A percentile compares a stretch with the other conserved stretches of the same genome.
phyloP scores from a whole-genome alignment of 2,113 vertebrate genomes.

The Hypanus sabinus region DNA sequence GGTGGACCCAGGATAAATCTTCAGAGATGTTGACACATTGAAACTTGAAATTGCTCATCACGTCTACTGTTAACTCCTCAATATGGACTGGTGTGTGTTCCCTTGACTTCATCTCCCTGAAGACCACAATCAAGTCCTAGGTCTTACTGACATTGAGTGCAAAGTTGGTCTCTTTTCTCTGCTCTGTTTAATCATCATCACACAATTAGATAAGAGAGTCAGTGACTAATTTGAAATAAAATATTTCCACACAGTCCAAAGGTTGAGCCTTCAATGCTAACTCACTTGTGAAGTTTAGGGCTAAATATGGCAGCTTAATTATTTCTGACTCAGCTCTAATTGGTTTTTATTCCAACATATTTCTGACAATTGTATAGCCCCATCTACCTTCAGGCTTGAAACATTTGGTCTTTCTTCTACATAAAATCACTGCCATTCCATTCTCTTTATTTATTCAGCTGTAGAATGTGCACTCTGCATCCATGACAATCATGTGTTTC shows the following conservation, averaged over 20 bases:
- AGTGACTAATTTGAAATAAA: not conserved
- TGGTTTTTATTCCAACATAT: not conserved
- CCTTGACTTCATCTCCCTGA: too few species aligned
- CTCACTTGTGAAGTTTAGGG: not conserved
- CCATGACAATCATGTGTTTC: too few species aligned
- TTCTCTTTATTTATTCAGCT: not conserved
- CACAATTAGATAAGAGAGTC: not conserved
- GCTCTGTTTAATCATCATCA: not conserved
- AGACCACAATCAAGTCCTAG: too few species aligned
- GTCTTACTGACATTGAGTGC: too few species aligned
- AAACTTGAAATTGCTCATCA: too few species aligned
- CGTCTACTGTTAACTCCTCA: too few species aligned
- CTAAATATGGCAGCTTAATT: not conserved
- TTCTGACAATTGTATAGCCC: not conserved
- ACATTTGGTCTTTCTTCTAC: too few species aligned
- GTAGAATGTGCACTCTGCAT: too few species aligned
- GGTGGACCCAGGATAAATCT: too few species aligned
- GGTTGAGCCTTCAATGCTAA: not conserved
- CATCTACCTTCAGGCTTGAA: not conserved
- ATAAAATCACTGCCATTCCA: not conserved
- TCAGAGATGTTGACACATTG: too few species aligned
- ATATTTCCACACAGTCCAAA: not conserved
- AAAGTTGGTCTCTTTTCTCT: too few species aligned
- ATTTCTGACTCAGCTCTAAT: not conserved
- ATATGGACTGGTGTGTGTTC: too few species aligned